Evolutionary conservation across 2,888 invertebrate species (phyloP), one percentile per base, ranked within the genome.

Genomic region (Nesidiocoris tenuis): DNA sequence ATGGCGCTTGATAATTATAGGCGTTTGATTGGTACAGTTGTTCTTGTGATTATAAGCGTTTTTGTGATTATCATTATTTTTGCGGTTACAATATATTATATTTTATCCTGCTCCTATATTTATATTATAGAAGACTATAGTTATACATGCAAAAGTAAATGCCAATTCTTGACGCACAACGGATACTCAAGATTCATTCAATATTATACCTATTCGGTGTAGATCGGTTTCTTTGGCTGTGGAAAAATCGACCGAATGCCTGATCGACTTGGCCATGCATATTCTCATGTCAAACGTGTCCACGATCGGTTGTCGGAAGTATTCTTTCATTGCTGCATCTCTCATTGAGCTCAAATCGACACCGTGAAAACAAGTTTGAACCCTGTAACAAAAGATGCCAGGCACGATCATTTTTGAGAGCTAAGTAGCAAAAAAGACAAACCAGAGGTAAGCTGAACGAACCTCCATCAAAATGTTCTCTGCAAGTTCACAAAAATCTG

Each of bases 211-310:
- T 83, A 99, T 98, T 82, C 91, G 90, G 84, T 98, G 96, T 81
- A 99, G 88, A 84, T 98, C 97, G 80, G 91, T 90, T 87, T 98
- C 98, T 81, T 91, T 89, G 59, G 97, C 96, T 81, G 90, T 90
- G 81, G 92, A 87, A 84, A 99, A 99, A 85, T 99, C 95, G 71
- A 98, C 94, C 2, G 93, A 91, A 85, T 98, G 95, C 82, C 95
- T 89, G 79, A 95, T 90, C 22, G 96, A 95, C 84, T 95, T 93
- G 12, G 98, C 92, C 90, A 98, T 91, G 84, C 98, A 97, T 82
- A 98, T 98, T 80, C 96, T 89, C 82, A 98, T 92, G 85, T 98
- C 98, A 87, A 99, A 99, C 75, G 98, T 98, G 84, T 98, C 98
- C 78, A 98, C 98, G 82, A 98, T 94, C 5, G 98, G 98, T 84